Evolutionary conservation across 2,113 vertebrate species (phyloP).

Genomic region (Motacilla tschutschensis): DNA sequence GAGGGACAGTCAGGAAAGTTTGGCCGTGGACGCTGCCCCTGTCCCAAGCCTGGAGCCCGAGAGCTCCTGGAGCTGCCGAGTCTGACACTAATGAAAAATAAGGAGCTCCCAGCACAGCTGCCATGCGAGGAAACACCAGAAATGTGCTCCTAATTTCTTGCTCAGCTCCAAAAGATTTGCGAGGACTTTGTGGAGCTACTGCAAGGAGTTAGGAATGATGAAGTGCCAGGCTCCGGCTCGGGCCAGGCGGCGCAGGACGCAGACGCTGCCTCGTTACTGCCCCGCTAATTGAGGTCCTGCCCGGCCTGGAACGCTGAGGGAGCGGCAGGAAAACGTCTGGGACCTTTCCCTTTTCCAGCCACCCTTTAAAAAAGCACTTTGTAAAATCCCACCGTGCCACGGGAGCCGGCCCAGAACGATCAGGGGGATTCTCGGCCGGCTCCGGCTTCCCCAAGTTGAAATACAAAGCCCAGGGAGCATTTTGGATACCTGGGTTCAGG

Average conservation of each 20-base stretch:
- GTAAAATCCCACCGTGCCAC: not conserved
- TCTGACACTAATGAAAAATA: not conserved
- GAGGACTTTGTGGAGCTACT: not conserved
- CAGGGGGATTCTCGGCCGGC: not conserved
- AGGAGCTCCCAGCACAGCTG: not conserved
- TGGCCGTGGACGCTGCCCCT: accelerated
- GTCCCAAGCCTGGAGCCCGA: not conserved
- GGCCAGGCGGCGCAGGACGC: not conserved
- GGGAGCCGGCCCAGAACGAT: not conserved
- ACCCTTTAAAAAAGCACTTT: not conserved
- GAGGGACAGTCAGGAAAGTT: not conserved
- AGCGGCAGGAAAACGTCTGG: not conserved
- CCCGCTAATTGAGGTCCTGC: not conserved
- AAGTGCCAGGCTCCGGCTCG: not conserved
- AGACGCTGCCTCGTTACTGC: not conserved
- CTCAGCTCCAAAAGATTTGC: not conserved
- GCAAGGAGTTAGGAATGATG: not conserved
- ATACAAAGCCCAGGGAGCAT: not conserved
- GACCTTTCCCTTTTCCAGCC: not conserved
- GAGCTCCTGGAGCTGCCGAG: not conserved
- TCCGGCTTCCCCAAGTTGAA: not conserved
- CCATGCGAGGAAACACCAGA: not conserved
- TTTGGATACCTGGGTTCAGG: accelerated
- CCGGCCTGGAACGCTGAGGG: not conserved
- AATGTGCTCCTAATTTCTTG: not conserved